phyloP scores from a whole-genome alignment of 2,797 vertebrate genomes.

The Onychomys leucogaster region DNA sequence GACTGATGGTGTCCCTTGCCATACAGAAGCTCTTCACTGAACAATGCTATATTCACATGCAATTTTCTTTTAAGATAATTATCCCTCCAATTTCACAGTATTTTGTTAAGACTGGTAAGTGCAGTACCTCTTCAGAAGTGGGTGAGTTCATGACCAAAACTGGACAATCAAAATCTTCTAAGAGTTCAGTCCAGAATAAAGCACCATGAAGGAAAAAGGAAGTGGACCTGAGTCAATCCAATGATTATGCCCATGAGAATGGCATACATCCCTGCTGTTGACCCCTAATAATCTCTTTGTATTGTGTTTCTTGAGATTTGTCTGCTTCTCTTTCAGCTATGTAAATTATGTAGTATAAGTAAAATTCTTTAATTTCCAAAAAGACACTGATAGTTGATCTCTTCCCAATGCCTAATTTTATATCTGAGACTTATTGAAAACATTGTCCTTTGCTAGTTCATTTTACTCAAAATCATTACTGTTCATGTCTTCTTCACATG shows the following conservation, averaged over 20 bases:
- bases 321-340: neutral
- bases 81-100: neutral
- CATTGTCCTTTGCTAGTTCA: neutral
- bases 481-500: neutral
- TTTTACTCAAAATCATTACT: neutral
- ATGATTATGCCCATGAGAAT: too few relatives aligned
- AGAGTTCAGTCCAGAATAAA: neutral
- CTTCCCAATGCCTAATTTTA: neutral
- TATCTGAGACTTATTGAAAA: neutral
- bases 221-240: neutral
- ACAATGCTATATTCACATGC: accelerated
- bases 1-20: neutral
- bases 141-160: neutral
- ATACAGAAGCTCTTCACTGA: neutral
- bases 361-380: neutral
- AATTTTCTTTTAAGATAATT: neutral
- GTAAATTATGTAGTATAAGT: neutral
- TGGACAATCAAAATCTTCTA: neutral
- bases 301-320: neutral
- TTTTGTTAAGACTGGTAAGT: neutral
- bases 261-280: neutral
- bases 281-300: neutral
- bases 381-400: neutral
- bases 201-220: neutral
- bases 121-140: neutral